Percentiles rank a stretch among this genome's conserved stretches.
These are phyloP conservation scores for Chelonia mydas DNA, from an alignment of 2,797 vertebrate genomes.

Conservation along the genomic window DNA sequence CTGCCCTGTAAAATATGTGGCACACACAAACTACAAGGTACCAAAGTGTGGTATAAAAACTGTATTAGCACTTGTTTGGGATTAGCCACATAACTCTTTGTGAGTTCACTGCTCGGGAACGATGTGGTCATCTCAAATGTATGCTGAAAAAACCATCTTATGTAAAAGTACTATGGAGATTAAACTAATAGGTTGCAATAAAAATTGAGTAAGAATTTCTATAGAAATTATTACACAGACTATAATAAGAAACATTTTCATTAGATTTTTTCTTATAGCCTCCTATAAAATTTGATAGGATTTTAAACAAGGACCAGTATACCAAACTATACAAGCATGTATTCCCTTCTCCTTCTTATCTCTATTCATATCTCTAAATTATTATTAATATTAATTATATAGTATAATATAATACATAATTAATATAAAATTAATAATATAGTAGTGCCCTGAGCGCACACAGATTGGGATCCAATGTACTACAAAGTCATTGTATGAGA, in stretches of 20 bases:
- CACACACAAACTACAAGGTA: slow-evolving; percentile 55
- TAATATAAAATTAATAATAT: neutral
- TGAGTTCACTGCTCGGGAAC: slow-evolving; percentile 65
- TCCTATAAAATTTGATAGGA: neutral
- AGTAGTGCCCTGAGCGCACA: neutral
- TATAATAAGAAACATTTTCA: neutral
- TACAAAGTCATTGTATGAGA: neutral
- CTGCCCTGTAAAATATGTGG: slow-evolving; percentile 35
- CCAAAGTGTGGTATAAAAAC: slow-evolving; percentile 51
- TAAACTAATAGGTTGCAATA: slow-evolving; percentile 14
- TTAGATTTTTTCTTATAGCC: slow-evolving; percentile 24
- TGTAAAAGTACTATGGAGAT: slow-evolving; percentile 34
- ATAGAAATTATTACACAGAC: slow-evolving; percentile 21
- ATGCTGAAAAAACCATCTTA: slow-evolving; percentile 51
- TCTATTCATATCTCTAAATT: neutral
- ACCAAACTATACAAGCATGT: neutral
- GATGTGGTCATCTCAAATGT: slow-evolving; percentile 59
- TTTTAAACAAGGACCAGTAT: slow-evolving; percentile 7
- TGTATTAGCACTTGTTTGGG: slow-evolving; percentile 63
- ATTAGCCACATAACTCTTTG: slow-evolving; percentile 64
- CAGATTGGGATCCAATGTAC: neutral
- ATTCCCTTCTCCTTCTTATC: neutral
- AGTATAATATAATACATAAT: neutral
- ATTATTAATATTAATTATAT: neutral
- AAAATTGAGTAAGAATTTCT: slow-evolving; percentile 36